Conservation (phyloP, 2,113 vertebrate species). For the Bos javanicus region DNA sequence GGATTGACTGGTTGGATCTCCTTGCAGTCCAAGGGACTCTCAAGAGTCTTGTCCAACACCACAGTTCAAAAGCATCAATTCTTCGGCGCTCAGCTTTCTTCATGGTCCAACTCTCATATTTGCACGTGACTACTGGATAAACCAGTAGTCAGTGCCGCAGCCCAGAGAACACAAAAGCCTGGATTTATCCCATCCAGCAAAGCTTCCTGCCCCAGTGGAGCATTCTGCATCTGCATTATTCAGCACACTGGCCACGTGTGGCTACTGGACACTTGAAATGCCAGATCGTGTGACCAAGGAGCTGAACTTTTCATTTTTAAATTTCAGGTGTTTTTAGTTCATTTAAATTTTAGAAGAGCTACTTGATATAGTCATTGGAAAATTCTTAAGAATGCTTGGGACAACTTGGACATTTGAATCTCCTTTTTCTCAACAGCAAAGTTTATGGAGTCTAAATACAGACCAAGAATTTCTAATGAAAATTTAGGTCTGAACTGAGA, state of each 20-base stretch:
- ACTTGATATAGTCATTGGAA: not conserved
- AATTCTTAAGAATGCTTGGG: not conserved
- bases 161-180: not conserved
- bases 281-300: not conserved
- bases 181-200: not conserved
- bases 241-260: fast-evolving
- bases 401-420: not conserved
- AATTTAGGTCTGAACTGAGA: not conserved
- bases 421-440: not conserved
- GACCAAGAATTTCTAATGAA: not conserved
- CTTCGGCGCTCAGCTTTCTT: not conserved
- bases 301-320: not conserved
- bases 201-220: not conserved
- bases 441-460: not conserved
- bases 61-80: not conserved
- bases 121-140: not conserved
- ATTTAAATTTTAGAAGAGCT: not conserved
- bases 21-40: not conserved
- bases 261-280: not conserved
- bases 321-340: not conserved
- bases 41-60: not conserved
- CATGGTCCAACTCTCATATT: not conserved
- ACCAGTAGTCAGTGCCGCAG: not conserved
- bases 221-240: fast-evolving
- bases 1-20: not conserved